Evolutionary conservation across 1,140 invertebrate species (phyloP), one percentile per base, ranked within the genome.

Genomic region (Manduca sexta): DNA sequence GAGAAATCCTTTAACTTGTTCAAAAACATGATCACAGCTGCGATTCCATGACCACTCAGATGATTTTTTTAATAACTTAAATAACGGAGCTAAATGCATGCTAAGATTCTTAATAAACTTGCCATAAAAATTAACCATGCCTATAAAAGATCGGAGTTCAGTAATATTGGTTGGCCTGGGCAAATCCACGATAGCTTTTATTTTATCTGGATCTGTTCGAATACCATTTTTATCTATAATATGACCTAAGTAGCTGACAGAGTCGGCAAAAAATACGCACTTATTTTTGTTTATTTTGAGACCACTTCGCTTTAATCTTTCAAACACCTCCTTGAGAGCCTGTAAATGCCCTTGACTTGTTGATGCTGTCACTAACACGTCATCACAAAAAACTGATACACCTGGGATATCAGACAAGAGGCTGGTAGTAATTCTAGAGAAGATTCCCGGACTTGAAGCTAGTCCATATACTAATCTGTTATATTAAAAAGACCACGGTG

Each of bases 111-210:
- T 49, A 31, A 74, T 52, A 65, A 75, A 77, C 54, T 69, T 69
- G 4, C 42, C 41, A 62, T 81, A 74, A 64, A 65, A 71, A 35
- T 73, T 69, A 34, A 76, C 50, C 17, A 69, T 42, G n/a, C 74
- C 70, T 14, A 74, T 31, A 56, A 70, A 72, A 0, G 69, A 54
- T 52, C 72, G 73, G 17, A 86, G 43, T 56, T 80, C 61, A 0
- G 49, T 63, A 6, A 78, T 49, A 61, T 70, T 77, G 44, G 17
- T 52, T 21, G 82, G 74, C 21, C 12, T 26, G 0, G 60, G 46
- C 3, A 73, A 52, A 14, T 80, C 63, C 44, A 53, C 12, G 4
- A 88, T 75, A 15, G 81, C 76, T 14, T 56, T 45, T 7, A 84
- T 52, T 52, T 87, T 87, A 12, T 66, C 55, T 8, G 63, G 56